phyloP scores from a whole-genome alignment of 2,113 vertebrate genomes.

The Ceuthmochares aereus region DNA sequence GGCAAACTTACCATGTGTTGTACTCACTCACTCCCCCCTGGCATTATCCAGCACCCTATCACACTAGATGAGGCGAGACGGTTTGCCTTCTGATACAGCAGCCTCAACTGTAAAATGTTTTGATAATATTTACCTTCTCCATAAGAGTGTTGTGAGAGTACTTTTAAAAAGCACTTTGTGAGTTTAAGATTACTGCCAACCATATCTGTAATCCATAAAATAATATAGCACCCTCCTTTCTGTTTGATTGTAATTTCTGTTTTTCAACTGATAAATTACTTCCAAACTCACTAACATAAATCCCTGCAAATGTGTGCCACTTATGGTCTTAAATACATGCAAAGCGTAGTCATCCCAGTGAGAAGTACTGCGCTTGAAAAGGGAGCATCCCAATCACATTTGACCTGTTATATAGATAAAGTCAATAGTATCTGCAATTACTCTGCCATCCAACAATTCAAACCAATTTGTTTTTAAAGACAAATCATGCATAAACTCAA shows the following conservation, averaged over 20 bases:
- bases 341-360: conserved; percentile 19
- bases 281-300: not conserved
- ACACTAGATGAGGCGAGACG: not conserved
- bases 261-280: conserved; percentile 38
- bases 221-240: not conserved
- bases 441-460: conserved; percentile 20
- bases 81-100: not conserved
- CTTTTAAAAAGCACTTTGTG: not conserved
- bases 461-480: conserved; percentile 37
- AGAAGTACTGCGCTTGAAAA: conserved; percentile 38
- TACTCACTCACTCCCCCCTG: not conserved
- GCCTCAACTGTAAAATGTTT: not conserved
- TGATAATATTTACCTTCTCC: not conserved
- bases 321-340: not conserved
- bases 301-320: not conserved
- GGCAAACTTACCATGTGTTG: fast-evolving
- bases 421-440: conserved; percentile 20
- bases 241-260: conserved; percentile 18
- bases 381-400: not conserved
- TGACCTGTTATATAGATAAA: not conserved
- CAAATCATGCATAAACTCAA: conserved; percentile 51
- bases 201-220: conserved; percentile 5
- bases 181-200: not conserved
- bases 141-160: not conserved
- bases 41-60: not conserved